These are phyloP conservation scores for Tribolium castaneum DNA, from an alignment of 1,140 invertebrate species.

Conservation along the genomic window DNA sequence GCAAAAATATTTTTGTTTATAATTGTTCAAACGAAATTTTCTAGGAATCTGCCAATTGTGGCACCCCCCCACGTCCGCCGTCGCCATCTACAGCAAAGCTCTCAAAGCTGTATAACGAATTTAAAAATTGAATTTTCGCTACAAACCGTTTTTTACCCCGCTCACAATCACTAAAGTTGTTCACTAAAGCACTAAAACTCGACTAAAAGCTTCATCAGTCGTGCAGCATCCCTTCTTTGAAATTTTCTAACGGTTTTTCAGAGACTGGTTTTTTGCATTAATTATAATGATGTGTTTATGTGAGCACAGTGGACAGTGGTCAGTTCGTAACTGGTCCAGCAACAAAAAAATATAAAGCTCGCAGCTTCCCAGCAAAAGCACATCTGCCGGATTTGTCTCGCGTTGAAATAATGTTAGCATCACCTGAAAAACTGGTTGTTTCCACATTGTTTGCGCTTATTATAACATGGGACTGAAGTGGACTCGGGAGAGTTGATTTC, in stretches of 20 bases:
- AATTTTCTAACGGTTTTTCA: conserved; percentile 52
- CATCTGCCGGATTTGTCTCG: conserved; percentile 53
- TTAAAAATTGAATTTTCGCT: conserved; percentile 3
- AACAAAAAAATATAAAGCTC: conserved; percentile 37
- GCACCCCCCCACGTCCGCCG: not conserved
- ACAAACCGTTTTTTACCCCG: not conserved
- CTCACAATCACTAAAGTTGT: not conserved
- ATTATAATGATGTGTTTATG: conserved; percentile 33
- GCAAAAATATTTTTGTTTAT: not conserved
- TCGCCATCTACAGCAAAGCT: not conserved
- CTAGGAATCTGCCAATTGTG: not conserved
- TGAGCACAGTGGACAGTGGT: conserved; percentile 56
- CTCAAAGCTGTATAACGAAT: not conserved
- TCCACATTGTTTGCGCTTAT: conserved; percentile 27
- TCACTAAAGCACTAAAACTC: conserved; percentile 3
- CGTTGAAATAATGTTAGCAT: conserved; percentile 34
- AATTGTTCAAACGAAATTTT: not conserved
- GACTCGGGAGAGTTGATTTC: not conserved
- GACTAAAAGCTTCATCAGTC: not conserved
- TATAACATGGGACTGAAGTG: not conserved
- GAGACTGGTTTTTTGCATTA: conserved; percentile 52
- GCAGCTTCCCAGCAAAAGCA: conserved; percentile 50
- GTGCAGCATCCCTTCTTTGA: conserved; percentile 12
- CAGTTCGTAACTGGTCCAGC: conserved; percentile 58
- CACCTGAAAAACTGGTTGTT: conserved; percentile 52